Base-by-base conservation (phyloP, 2,113 vertebrate genomes). In the Tinamus guttatus region DNA sequence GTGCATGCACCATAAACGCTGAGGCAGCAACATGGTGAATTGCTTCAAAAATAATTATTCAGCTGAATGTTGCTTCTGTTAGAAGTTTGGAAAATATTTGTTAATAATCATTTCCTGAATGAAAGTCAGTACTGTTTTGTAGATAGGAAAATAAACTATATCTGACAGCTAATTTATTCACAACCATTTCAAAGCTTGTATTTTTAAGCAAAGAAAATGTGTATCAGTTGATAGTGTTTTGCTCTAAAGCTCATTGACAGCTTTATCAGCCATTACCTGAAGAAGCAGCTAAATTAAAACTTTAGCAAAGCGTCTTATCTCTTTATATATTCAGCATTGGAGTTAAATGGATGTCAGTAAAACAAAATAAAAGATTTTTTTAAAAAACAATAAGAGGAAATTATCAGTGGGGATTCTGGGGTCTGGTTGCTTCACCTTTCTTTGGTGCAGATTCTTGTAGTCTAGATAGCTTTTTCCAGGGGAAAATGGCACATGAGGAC, bases 71-170 rank as follows among this genome's bases (percentile, higher is more conserved):
- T 65, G 64, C 58, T 81, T 71, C 51, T 93, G 64, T 76, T 69
- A 77, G 52, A 69, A 81, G 18, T 77, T 85, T 81, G 64, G 70
- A 71, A 93, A 85, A 81, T 85, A 89, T 77, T 85, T 90, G 43
- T 70, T 93, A 77, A 85, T 85, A 71, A 80, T 77, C 76, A 20
- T 8, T 65, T 93, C 70, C 64, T 47, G 43, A n/a, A 65, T 64
- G 51, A n/a, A 77, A 87, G 78, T 70, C 71, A 65, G 64, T 60
- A 36, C 41, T 47, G 28, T 32, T 77, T 60, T 93, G 70, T 41
- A 52, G 70, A 60, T n/a, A 73, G 70, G 21, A 81, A 81, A 67
- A 73, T 14, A 34, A 77, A 34, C 59, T 77, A 9, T 65, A 45
- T 85, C 62, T 81, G 45, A 41, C 51, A 81, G 43, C 30, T 82